Evolutionary conservation across 1,140 invertebrate genomes (phyloP), one percentile per base, ranked within the genome.

Genomic region (Zelostemma sp.): DNA sequence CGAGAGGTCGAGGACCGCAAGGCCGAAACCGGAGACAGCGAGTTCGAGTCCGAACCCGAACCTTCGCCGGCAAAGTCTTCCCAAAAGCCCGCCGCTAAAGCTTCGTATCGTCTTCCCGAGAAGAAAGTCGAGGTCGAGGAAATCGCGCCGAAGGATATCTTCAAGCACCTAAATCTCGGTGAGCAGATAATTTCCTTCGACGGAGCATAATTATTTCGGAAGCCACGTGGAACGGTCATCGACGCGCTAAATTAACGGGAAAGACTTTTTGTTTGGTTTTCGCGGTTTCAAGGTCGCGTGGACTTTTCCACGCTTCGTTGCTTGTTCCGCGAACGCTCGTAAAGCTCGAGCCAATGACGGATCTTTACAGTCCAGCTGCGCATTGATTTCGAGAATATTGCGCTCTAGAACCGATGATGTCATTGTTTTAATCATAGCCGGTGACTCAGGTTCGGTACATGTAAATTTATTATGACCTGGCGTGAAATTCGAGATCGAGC

Each of bases 121-220:
- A 62, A 58, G 4, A 53, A 64, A 28, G 46, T 73, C 0, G 76
- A 79, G 5, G 74, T 80, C 5, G 85, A 89, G 45, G 86, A 89
- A 65, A 89, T 89, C 38, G 89, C 89, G 48, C 89, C 90, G 1
- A 89, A 90, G 64, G 88, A 89, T 54, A 90, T 90, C 58, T 90
- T 90, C 80, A 87, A 87, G 71, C 86, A 89, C 74, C 89, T 91
- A 86, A 89, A 89, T 73, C 82, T 91, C 8, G 89, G 90, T 91
- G 72, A 89, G 89, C n/a, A n/a, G n/a, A n/a, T n/a, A n/a, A 28
- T 84, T 1, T 6, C n/a, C 19, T 47, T 16, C n/a, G n/a, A n/a
- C n/a, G n/a, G n/a, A n/a, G n/a, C n/a, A n/a, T n/a, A n/a, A n/a
- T n/a, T n/a, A n/a, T n/a, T n/a, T n/a, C n/a, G n/a, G n/a, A n/a